Evolutionary conservation across 53 echinoderm and acorn worm genomes (phyloP).

Genomic region (Temnopleurus reevesii): DNA sequence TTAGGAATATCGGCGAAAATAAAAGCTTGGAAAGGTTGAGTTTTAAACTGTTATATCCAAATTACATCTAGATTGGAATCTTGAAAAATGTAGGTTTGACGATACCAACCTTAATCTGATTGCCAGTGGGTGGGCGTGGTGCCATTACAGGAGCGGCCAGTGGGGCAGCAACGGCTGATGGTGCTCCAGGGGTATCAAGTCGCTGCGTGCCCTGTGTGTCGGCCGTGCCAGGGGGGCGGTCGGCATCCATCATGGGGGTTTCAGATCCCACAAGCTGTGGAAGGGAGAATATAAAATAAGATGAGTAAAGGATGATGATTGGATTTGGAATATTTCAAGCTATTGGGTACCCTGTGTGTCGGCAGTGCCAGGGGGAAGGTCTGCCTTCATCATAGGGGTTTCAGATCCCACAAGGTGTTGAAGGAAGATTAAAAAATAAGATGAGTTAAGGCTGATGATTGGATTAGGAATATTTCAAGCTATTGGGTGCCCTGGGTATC

Average conservation of each 20-base stretch:
- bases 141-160: no score
- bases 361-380: slow-evolving; percentile 38
- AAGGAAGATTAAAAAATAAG: no score
- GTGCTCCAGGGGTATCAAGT: slow-evolving; percentile 37
- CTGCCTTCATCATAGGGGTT: not conserved
- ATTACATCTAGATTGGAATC: no score
- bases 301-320: no score
- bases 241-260: not conserved
- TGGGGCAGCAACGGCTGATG: not conserved
- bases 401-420: slow-evolving; percentile 48
- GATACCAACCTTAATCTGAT: not conserved
- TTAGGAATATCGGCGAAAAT: no score
- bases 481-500: slow-evolving; percentile 34
- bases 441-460: no score
- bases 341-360: slow-evolving; percentile 36
- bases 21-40: no score
- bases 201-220: slow-evolving; percentile 31
- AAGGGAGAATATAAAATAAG: no score
- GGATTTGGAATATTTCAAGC: no score
- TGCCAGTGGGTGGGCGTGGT: not conserved
- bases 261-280: slow-evolving; percentile 49
- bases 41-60: no score
- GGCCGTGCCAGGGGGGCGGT: slow-evolving; percentile 37
- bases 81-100: no score
- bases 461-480: no score